These are phyloP conservation scores for Sebastolobus alascanus DNA, from an alignment of 2,797 vertebrate species.

Conservation along the genomic window DNA sequence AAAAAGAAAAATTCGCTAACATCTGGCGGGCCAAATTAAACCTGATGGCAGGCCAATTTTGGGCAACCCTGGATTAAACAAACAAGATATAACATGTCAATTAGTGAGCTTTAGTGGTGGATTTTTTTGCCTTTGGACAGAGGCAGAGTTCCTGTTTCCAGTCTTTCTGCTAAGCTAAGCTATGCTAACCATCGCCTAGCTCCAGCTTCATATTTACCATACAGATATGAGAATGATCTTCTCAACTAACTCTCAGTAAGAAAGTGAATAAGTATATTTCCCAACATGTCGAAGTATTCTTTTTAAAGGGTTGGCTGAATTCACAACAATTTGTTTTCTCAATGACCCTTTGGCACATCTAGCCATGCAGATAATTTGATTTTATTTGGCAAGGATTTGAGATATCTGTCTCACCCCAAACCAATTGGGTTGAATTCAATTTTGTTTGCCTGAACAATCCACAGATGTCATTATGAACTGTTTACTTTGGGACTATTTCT, in stretches of 20 bases:
- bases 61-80: too few species aligned
- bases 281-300: neutral
- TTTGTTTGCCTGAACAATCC: neutral
- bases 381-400: neutral
- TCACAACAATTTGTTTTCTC: neutral
- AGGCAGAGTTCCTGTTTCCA: neutral
- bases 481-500: neutral
- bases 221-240: neutral
- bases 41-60: too few species aligned
- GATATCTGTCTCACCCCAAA: slow-evolving; percentile 1
- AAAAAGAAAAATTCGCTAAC: too few species aligned
- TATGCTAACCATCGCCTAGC: neutral
- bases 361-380: neutral
- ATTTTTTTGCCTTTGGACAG: neutral
- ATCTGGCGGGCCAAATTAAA: too few species aligned
- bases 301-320: neutral
- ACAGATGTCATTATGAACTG: neutral
- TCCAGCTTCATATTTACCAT: neutral
- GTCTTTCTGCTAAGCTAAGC: neutral
- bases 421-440: neutral
- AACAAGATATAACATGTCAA: too few species aligned
- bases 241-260: neutral
- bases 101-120: too few species aligned
- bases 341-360: neutral
- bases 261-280: neutral